These are phyloP conservation scores for Eumerus sabulonum DNA, from an alignment of 2,888 invertebrate genomes.

Conservation along the genomic window DNA sequence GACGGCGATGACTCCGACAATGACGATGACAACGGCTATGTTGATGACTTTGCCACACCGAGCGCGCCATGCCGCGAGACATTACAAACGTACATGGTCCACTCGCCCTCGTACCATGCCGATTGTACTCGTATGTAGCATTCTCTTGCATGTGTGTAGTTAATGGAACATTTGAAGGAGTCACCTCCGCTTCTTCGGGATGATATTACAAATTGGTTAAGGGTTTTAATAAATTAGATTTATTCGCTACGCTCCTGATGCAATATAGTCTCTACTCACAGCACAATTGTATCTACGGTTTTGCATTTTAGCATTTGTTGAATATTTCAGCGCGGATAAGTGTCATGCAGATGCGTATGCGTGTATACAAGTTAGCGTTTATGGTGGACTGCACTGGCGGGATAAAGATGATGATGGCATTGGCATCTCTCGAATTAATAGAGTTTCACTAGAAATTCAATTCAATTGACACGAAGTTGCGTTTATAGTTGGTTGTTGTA, in stretches of 20 bases:
- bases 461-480: constrained; percentile 63
- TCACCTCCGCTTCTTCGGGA: constrained; percentile 54
- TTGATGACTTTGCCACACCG: not conserved
- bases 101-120: no score
- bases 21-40: not conserved
- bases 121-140: not conserved
- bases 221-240: constrained; percentile 68
- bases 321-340: constrained; percentile 54
- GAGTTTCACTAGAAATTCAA: constrained; percentile 60
- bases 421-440: constrained; percentile 31
- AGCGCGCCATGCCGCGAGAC: no score
- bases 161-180: constrained; percentile 61
- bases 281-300: constrained; percentile 10
- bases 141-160: constrained; percentile 19
- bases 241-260: constrained; percentile 49
- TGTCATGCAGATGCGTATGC: constrained; percentile 15
- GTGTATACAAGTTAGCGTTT: constrained; percentile 5
- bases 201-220: constrained; percentile 68
- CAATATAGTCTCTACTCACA: constrained; percentile 33
- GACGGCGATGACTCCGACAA: constrained; percentile 28
- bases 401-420: constrained; percentile 16
- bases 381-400: no score
- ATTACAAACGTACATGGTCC: no score
- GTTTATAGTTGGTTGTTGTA: constrained; percentile 39
- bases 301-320: no score